phyloP scores from a whole-genome alignment of 2,113 vertebrate genomes.

The Rhinolophus ferrumequinum region DNA sequence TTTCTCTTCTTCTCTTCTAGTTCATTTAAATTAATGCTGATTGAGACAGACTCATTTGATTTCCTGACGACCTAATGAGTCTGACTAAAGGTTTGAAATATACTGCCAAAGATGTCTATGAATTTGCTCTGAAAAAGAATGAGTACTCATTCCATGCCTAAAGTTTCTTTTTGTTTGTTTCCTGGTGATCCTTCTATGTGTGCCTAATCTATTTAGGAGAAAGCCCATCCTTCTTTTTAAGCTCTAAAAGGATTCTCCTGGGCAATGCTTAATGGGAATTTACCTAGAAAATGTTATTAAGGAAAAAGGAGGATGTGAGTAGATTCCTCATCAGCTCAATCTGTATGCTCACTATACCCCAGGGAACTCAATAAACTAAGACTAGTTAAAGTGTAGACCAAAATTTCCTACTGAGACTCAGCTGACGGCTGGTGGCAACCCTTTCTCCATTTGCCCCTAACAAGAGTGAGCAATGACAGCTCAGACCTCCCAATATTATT shows the following conservation, averaged over 20 bases:
- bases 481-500: background rate
- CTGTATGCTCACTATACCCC: background rate
- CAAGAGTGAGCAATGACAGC: background rate
- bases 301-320: background rate
- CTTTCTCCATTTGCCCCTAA: background rate
- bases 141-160: background rate
- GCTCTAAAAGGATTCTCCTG: background rate
- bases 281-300: constrained; percentile 61
- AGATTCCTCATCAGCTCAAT: constrained; percentile 3
- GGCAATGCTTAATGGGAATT: constrained; percentile 46
- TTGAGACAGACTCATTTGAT: background rate
- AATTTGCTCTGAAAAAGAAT: background rate
- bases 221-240: background rate
- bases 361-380: background rate
- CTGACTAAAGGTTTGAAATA: background rate
- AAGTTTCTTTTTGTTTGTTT: background rate
- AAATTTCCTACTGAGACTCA: background rate
- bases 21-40: background rate
- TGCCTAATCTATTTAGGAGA: constrained; percentile 28
- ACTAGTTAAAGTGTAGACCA: background rate
- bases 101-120: background rate
- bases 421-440: background rate
- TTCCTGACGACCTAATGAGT: background rate
- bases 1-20: background rate
- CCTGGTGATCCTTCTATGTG: background rate